Base-by-base conservation (phyloP, 2,888 invertebrate genomes). In the Eremobia ochroleuca region DNA sequence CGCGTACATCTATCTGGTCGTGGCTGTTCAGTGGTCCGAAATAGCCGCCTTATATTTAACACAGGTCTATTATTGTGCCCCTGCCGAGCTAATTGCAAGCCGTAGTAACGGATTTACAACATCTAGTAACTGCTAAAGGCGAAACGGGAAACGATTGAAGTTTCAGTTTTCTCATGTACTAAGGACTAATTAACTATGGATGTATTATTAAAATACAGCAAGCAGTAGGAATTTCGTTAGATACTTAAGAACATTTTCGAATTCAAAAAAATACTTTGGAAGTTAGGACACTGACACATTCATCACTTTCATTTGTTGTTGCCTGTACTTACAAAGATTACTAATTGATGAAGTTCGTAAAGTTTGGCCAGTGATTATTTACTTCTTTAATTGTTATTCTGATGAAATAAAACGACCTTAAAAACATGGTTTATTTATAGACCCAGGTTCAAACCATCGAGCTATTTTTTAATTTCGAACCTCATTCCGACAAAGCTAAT, bases 31-130 rank as follows among this genome's bases (percentile, higher is more conserved):
- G 72, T 81, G 59, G 65, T 73, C 76, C 40, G 55, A 87, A 88
- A 87, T 87, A 87, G 78, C 76, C 70, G 69, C 62, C 74, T 68
- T 88, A 87, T 83, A 88, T 87, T 83, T 87, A 88, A 74, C 85
- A 73, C 58, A 52, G 43, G 43, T 66, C 89, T 87, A 87, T 87
- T 83, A 87, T 67, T 81, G 79, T 46, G 58, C 65, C 59, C 52
- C 67, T 72, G 77, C 64, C 73, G 78, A 78, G 81, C 87, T 87
- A 85, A 87, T 81, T 85, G 69, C 84, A 84, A 67, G 74, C 37
- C 62, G 81, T 86, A 86, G 81, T 85, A 81, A 87, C 87, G 67
- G 66, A 71, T 80, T 84, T 84, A 84, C 76, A 61, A 76, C 68
- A 61, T 40, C 72, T 76, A 70, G 85, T 82, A 74, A 40, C 18